Evolutionary conservation across 2,888 invertebrate genomes (phyloP), one percentile per base, ranked within the genome.

Genomic region (Esperia sulphurella): DNA sequence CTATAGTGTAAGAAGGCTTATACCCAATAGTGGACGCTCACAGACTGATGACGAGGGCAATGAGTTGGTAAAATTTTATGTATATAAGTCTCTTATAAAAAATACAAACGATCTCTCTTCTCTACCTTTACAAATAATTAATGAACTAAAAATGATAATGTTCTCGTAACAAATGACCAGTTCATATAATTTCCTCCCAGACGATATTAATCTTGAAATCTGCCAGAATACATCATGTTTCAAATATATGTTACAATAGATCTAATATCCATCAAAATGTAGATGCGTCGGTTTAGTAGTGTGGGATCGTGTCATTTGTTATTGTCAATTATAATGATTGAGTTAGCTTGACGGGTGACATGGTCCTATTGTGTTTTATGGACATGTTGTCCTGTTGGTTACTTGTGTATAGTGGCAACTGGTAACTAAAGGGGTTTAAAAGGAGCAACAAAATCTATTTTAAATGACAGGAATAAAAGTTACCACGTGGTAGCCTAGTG

Each of bases 261-360:
- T n/a, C 10, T 14, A 41, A 41, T 10, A 41, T 38, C 38, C 38
- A 38, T 38, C 38, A 38, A 38, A 38, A 5, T 12, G 14, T 12
- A 38, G 38, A 12, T 38, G 14, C 4, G n/a, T 6, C 8, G 12
- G 38, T 38, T n/a, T 12, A 8, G 12, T 38, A 21, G 10, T 8
- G 14, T 14, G 3, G 12, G 14, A 14, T 10, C 14, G 28, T 31
- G 28, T 43, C 45, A 50, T 50, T 50, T 43, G 39, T 50, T 43
- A 50, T 42, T 50, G 46, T 50, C 46, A 46, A 46, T 43, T 46
- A 39, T 49, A 50, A 50, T 50, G 43, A 46, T 50, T 43, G 43
- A 45, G 41, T 33, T 43, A n/a, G 43, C 31, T 33, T 48, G 48
- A 42, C 42, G 40, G 12, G 29, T 45, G 29, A 42, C 42, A 40